phyloP scores from a whole-genome alignment of 2,113 vertebrate species.

The Nothocercus nigrocapillus region DNA sequence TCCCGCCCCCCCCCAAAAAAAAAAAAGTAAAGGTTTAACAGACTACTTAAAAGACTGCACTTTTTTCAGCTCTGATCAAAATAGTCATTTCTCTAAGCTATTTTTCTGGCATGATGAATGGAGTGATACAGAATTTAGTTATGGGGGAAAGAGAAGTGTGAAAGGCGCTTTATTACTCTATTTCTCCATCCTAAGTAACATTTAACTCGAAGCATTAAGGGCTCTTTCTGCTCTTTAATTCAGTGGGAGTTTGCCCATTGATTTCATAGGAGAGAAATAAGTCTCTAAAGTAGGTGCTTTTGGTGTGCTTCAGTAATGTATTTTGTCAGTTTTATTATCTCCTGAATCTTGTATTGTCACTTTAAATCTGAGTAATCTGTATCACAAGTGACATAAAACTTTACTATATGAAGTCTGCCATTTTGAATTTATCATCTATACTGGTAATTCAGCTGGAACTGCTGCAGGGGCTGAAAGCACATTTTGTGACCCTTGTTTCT shows the following conservation, averaged over 20 bases:
- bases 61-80: neutral
- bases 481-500: constrained; percentile 1
- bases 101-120: neutral
- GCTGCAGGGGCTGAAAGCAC: neutral
- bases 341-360: constrained; percentile 28
- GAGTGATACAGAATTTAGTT: neutral
- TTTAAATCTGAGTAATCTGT: constrained; percentile 34
- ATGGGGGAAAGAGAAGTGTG: neutral
- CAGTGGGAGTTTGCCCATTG: neutral
- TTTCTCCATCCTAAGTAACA: neutral
- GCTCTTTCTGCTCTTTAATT: neutral
- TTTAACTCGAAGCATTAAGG: constrained; percentile 11
- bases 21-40: neutral
- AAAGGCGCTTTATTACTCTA: neutral
- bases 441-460: neutral
- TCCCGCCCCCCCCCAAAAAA: neutral
- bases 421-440: constrained; percentile 31
- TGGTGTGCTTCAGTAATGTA: neutral
- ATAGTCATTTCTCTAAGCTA: neutral
- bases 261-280: constrained; percentile 14
- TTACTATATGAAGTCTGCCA: constrained; percentile 47
- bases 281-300: constrained; percentile 2
- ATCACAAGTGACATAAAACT: constrained; percentile 40
- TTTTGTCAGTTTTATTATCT: constrained; percentile 53
- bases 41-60: neutral